Base-by-base conservation (phyloP, 2,888 invertebrate species). In the Amphipyra tragopoginis region DNA sequence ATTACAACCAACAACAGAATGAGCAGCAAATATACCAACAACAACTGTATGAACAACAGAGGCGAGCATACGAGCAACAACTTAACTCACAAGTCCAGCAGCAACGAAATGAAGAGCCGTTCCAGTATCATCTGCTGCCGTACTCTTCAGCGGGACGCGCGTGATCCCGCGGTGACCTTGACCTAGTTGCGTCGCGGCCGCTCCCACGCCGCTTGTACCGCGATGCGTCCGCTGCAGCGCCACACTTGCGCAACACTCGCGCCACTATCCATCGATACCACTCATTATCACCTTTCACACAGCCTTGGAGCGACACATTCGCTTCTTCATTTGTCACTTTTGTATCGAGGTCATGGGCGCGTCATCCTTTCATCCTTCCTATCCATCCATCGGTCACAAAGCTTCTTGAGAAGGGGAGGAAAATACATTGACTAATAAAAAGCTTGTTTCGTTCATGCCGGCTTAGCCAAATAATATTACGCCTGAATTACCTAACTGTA, bases 101-200 rank as follows among this genome's bases (percentile, higher is more conserved):
- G 72, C 74, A 56, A 39, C 65, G 75, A 14, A 80, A 81, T 50
- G 84, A 80, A 49, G 84, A 80, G 49, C 87, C 86, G 1, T 51
- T 80, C 26, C 89, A 86, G 72, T 86, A 87, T 71, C 80, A 80
- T 2, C 80, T 88, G 59, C 72, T 87, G 29, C 85, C 86, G 33
- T 79, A 85, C 81, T 56, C 74, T 54, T 65, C 57, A 11, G 70
- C 50, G 36, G 51, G 81, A 77, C 50, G 83, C 49, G 49, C 62
- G 63, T 82, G 56, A 83, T 77, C 67, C 83, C 81, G 78, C 81
- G 83, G 81, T 91, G 94, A 93, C 93, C 93, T 93, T 93, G 93
- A 93, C 94, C 93, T 86, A 88, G 79, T 79, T 90, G 75, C 54
- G 54, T 21, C 40, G 11, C 49, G 38, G 38, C 38, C 71, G 69